Base-by-base conservation (phyloP, 2,113 vertebrate species). In the Hemibagrus wyckioides region DNA sequence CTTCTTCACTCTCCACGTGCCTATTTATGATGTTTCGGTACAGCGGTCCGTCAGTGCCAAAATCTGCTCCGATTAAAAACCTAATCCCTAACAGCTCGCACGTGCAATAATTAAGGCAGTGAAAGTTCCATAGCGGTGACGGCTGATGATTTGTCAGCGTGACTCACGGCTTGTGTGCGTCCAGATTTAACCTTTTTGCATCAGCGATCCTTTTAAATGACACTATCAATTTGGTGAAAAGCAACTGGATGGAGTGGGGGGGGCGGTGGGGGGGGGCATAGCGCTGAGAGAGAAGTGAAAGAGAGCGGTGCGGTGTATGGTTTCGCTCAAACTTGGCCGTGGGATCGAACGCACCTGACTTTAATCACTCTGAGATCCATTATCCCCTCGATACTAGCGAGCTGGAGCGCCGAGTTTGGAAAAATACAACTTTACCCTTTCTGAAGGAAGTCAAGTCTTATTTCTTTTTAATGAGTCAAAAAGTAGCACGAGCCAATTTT, bases 381-480 rank as follows among this genome's bases (percentile, higher is more conserved):
- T 85, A 86, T 82, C 57, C 82, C 76, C 89, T 59, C 33, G 54
- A 85, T 69, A 82, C 52, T 88, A 76, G 82, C 44, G 57, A 15
- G 89, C 79, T 91, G 89, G 85, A 90, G 85, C 83, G 6, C 71
- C 41, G 19, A 57, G 75, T 83, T 87, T 76, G 89, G 89, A 90
- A 92, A 92, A 90, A 82, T 82, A 86, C 81, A 41, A 65, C 89
- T 88, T 89, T 44, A 79, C 30, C 76, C 41, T 89, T 87, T 89
- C 71, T 28, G 54, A 85, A 90, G 91, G 79, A 90, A 90, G 83
- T 89, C 69, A 83, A 85, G 88, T 90, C 87, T 91, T 89, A 88
- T 90, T 91, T 88, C 63, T 89, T 89, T 89, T 91, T 83, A 91
- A 90, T 87, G 77, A 87, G 84, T 90, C 57, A 86, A 82, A 88